Base-by-base conservation (phyloP, 2,888 invertebrate genomes). In the Opisthograptis luteolata region DNA sequence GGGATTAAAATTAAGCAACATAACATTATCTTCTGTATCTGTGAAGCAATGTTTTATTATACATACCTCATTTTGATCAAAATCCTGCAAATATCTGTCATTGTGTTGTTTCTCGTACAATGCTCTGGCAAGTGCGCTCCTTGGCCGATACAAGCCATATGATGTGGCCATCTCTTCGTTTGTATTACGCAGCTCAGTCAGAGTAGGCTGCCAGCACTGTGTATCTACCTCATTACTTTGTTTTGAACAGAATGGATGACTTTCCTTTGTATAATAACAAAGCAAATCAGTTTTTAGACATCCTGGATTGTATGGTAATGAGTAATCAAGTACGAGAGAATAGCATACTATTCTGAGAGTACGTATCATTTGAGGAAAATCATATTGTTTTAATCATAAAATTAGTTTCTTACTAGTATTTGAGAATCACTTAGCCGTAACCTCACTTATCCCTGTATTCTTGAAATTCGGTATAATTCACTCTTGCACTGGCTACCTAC, bases 101-200 rank as follows among this genome's bases (percentile, higher is more conserved):
- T 93, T 93, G 60, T 92, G 84, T 67, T 94, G 94, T 78, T 95
- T 95, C 66, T 95, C 93, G 85, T 94, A 95, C 39, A 95, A 81
- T 34, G 94, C 92, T 68, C 95, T 88, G 40, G 95, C 95, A 56
- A 96, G 84, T 40, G 94, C 93, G 61, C 95, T 94, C 68, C 95
- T 91, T 35, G 95, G 95, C 58, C 94, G 88, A 77, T 93, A 94
- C 36, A 88, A 81, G 55, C 88, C 86, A 67, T 84, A 84, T 32
- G 79, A 68, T 61, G 75, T 76, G 46, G 84, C 69, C 87, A 88
- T 88, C 9, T 73, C 68, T 60, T 67, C 60, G 22, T 56, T 53
- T 53, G 48, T 62, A 42, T 55, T 46, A 53, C 60, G 45, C 30
- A 40, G 58, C 53, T 69, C 61, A 66, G 62, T 46, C 25, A 42